Conservation (phyloP, 2,797 vertebrate species). For the Chrosomus eos region DNA sequence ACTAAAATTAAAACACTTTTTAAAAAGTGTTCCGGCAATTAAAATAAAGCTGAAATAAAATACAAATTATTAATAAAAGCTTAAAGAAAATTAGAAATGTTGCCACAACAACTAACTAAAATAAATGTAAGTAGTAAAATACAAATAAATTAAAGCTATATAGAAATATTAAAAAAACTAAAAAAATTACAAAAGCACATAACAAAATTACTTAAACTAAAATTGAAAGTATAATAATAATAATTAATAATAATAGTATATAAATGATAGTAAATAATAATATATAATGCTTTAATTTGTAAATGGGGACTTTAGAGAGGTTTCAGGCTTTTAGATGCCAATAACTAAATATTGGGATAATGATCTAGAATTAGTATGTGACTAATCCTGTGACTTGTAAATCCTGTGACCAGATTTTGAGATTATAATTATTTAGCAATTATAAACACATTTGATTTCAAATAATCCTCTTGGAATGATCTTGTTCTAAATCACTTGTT, state of each 20-base stretch:
- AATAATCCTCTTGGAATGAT: constrained; percentile 17
- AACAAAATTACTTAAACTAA: neutral
- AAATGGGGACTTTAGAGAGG: neutral
- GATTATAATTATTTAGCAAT: constrained; percentile 21
- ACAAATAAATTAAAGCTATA: neutral
- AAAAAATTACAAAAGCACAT: neutral
- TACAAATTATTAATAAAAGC: neutral
- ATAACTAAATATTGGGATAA: constrained; percentile 9
- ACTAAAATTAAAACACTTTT: neutral
- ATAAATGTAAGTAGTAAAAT: neutral
- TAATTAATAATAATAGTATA: no score
- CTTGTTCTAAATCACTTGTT: neutral
- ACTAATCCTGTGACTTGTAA: constrained; percentile 10
- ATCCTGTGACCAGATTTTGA: constrained; percentile 35
- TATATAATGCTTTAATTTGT: neutral
- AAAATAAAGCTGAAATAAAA: neutral
- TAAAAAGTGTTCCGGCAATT: neutral
- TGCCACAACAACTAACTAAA: neutral
- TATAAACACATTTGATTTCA: constrained; percentile 23
- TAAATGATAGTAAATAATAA: neutral
- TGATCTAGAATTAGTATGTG: neutral
- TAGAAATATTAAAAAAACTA: neutral
- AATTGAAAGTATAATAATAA: neutral
- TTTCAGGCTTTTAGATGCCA: neutral
- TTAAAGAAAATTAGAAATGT: neutral